Conservation (phyloP, 92 coral and sea anemone species). For the Palythoa grandis region DNA sequence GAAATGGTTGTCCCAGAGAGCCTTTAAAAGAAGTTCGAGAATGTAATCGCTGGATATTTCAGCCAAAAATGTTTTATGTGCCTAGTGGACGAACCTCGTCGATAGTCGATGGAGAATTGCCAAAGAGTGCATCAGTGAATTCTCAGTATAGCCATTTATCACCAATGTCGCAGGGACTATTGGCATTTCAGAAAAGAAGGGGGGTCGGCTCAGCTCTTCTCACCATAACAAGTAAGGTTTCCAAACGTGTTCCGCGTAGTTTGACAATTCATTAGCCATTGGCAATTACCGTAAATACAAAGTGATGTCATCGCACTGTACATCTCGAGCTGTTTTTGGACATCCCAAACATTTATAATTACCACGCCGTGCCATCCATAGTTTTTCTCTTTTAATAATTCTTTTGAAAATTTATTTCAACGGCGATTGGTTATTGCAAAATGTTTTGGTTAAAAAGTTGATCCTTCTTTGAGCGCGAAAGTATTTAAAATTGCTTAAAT, state of each 20-base stretch:
- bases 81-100: slow-evolving; percentile 59
- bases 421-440: too few species aligned
- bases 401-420: not conserved
- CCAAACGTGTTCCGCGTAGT: not conserved
- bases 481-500: too few species aligned
- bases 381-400: not conserved
- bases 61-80: slow-evolving; percentile 64
- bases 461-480: too few species aligned
- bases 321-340: not conserved
- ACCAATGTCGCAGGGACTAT: slow-evolving; percentile 65
- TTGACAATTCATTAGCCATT: not conserved
- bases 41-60: not conserved
- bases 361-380: not conserved
- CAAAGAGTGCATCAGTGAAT: not conserved
- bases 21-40: not conserved
- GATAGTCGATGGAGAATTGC: slow-evolving; percentile 26
- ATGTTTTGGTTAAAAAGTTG: too few species aligned
- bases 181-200: slow-evolving; percentile 78
- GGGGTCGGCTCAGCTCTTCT: slow-evolving; percentile 72
- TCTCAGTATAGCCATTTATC: slow-evolving; percentile 57
- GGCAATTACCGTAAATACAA: not conserved
- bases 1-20: slow-evolving; percentile 5
- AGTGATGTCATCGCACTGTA: not conserved
- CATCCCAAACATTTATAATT: not conserved
- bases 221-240: slow-evolving; percentile 66